Conservation (phyloP, 2,113 vertebrate genomes). For the Orientallactaga bullata region DNA sequence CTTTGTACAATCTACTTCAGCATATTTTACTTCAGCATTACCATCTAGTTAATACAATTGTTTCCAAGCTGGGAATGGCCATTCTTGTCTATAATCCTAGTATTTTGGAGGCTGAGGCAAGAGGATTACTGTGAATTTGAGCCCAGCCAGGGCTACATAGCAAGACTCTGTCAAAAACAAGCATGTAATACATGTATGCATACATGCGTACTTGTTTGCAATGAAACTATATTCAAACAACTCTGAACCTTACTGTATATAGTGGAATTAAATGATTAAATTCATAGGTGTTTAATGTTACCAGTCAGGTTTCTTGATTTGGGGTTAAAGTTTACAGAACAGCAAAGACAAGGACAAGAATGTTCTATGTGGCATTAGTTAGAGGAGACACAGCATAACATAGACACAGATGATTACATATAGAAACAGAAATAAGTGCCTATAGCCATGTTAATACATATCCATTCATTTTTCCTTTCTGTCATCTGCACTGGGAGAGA, state of each 20-base stretch:
- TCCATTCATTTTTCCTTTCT: background rate
- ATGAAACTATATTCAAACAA: background rate
- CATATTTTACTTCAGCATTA: background rate
- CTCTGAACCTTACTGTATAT: background rate
- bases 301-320: background rate
- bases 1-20: too few species aligned
- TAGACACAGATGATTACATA: background rate
- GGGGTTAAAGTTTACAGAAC: background rate
- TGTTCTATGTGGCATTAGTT: background rate
- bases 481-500: background rate
- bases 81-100: background rate
- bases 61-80: background rate
- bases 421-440: background rate
- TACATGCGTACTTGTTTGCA: background rate
- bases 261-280: background rate
- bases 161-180: background rate
- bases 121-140: background rate
- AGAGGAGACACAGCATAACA: background rate
- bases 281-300: background rate
- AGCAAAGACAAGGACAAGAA: background rate
- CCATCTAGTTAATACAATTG: background rate
- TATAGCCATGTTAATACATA: background rate
- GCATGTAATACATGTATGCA: background rate
- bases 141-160: background rate
- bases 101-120: background rate